These are phyloP conservation scores for Orthonyx spaldingii DNA, from an alignment of 2,113 vertebrate genomes.

Conservation along the genomic window DNA sequence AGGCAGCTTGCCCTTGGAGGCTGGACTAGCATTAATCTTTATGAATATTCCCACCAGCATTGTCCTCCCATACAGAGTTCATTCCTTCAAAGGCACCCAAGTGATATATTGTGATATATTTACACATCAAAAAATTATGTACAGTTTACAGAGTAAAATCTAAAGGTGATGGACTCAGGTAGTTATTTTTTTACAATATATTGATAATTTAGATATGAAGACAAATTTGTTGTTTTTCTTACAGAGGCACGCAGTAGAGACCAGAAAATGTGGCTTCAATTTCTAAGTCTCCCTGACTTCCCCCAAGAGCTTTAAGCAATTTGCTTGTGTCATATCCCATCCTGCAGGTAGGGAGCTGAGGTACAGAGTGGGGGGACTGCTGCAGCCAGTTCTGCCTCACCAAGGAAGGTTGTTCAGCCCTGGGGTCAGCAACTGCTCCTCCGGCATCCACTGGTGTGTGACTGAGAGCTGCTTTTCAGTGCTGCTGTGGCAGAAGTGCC, in stretches of 20 bases:
- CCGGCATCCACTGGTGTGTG: not conserved
- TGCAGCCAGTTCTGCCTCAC: not conserved
- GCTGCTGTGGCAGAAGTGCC: not conserved
- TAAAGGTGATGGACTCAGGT: not conserved
- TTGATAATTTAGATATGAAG: not conserved
- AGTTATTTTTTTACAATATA: not conserved
- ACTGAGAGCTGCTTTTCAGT: not conserved
- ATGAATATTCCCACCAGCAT: not conserved
- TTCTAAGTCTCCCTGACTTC: not conserved
- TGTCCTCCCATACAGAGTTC: not conserved
- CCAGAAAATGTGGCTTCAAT: not conserved
- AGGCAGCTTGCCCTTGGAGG: not conserved
- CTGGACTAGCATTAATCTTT: not conserved
- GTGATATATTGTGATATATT: not conserved
- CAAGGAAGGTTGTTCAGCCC: not conserved
- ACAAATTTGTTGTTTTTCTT: not conserved
- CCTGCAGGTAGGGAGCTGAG: not conserved
- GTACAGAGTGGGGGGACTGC: not conserved
- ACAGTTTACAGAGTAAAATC: not conserved
- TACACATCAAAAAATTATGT: not conserved
- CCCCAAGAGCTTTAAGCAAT: not conserved
- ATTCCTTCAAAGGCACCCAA: not conserved
- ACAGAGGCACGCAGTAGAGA: not conserved
- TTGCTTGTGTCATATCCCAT: not conserved
- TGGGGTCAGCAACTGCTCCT: not conserved